Percentiles rank a stretch among this genome's conserved stretches.
Conservation (phyloP, 2,888 invertebrate species). For the Ectobius pallidus region DNA sequence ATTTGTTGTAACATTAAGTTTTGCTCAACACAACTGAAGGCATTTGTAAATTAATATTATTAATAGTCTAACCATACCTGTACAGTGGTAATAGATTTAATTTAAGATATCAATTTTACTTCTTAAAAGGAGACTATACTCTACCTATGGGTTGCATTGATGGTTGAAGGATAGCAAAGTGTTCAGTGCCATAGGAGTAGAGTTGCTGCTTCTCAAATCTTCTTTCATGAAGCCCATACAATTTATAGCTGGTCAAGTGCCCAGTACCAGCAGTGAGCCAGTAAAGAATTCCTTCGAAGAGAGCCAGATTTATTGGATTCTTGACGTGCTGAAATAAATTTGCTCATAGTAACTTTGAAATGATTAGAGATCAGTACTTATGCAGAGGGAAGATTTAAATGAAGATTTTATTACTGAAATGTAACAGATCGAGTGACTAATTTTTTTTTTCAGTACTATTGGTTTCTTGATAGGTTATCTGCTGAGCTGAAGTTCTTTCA, state of each 20-base stretch:
- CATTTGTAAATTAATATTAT: too few relatives aligned
- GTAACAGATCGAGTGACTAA: background rate
- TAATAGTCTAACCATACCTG: too few relatives aligned
- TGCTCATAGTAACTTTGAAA: background rate
- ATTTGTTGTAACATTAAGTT: too few relatives aligned
- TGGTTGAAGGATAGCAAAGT: conserved; percentile 61
- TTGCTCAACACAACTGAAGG: too few relatives aligned
- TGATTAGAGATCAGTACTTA: background rate
- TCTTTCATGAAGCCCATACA: conserved; percentile 56
- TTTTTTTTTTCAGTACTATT: too few relatives aligned
- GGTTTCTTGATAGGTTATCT: too few relatives aligned
- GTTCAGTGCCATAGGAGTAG: conserved; percentile 56
- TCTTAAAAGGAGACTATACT: too few relatives aligned
- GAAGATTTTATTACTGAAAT: background rate
- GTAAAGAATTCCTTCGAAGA: conserved; percentile 80
- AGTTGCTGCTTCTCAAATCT: conserved; percentile 48
- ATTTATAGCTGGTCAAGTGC: conserved; percentile 64
- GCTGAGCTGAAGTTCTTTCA: too few relatives aligned
- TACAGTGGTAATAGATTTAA: too few relatives aligned
- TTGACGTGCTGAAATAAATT: conserved; percentile 51
- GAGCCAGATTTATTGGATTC: conserved; percentile 67
- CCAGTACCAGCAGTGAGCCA: conserved; percentile 65
- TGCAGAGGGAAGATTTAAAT: background rate
- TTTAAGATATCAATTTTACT: too few relatives aligned
- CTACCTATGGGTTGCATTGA: conserved; percentile 60